phyloP scores from a whole-genome alignment of 2,797 vertebrate species.

The Cynodonichthys magdalenae region DNA sequence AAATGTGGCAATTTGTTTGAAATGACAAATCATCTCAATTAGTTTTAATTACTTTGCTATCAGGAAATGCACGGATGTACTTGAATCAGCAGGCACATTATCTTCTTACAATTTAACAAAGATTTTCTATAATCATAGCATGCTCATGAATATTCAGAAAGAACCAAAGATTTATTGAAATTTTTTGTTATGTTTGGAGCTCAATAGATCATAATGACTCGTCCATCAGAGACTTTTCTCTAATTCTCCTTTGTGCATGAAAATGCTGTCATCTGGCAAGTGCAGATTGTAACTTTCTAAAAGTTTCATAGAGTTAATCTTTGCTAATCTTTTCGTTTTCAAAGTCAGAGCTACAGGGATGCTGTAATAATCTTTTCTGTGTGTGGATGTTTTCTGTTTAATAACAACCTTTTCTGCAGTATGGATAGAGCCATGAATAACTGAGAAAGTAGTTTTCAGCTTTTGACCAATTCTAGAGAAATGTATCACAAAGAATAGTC shows the following conservation, averaged over 20 bases:
- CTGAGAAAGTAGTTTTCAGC: slow-evolving; percentile 13
- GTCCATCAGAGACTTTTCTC: slow-evolving; percentile 52
- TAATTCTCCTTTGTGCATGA: slow-evolving; percentile 45
- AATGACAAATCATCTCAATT: slow-evolving; percentile 68
- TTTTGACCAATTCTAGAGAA: neutral
- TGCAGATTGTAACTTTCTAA: slow-evolving; percentile 46
- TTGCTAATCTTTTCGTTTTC: slow-evolving; percentile 38
- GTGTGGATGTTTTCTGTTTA: neutral
- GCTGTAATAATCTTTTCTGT: slow-evolving; percentile 27
- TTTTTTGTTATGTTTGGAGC: slow-evolving; percentile 66
- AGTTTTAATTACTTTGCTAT: slow-evolving; percentile 60
- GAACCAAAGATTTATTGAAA: slow-evolving; percentile 55
- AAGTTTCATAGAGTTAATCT: slow-evolving; percentile 45
- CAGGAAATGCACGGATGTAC: slow-evolving; percentile 58
- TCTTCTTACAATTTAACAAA: slow-evolving; percentile 64
- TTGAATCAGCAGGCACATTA: slow-evolving; percentile 70
- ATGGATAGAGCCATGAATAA: slow-evolving; percentile 1
- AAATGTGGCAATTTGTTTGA: slow-evolving; percentile 63
- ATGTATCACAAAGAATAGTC: slow-evolving; percentile 2
- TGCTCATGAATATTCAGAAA: slow-evolving; percentile 73
- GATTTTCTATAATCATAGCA: slow-evolving; percentile 67
- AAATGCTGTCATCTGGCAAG: slow-evolving; percentile 48
- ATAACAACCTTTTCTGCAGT: slow-evolving; percentile 14
- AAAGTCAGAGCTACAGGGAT: slow-evolving; percentile 59
- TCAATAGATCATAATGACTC: slow-evolving; percentile 69